Evolutionary conservation across 1,140 invertebrate genomes (phyloP).

Genomic region (Zaprionus tsacasi): DNA sequence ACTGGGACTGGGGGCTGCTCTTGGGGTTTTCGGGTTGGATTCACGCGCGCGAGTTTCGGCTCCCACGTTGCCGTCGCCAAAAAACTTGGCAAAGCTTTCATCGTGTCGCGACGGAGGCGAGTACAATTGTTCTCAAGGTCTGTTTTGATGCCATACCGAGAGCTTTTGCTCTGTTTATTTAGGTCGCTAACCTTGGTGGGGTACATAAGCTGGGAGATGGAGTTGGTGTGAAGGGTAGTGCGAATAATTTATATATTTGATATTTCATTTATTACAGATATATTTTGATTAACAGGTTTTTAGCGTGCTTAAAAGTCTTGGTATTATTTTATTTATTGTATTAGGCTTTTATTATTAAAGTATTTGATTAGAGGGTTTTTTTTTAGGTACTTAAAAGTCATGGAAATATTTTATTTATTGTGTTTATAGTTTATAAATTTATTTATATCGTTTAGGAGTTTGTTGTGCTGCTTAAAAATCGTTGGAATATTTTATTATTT

Average conservation of each 20-base stretch:
- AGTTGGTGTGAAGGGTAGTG: neutral
- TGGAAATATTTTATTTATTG: too few relatives aligned
- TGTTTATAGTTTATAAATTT: too few relatives aligned
- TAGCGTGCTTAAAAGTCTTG: too few relatives aligned
- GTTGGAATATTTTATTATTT: too few relatives aligned
- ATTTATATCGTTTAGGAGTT: too few relatives aligned
- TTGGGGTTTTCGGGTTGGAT: neutral
- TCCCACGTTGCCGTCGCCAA: neutral
- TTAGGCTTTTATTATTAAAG: too few relatives aligned
- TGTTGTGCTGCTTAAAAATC: too few relatives aligned
- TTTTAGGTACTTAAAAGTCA: too few relatives aligned
- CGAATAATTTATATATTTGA: neutral
- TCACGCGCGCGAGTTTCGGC: neutral
- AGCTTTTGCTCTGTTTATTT: conserved; percentile 43
- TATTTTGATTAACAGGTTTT: neutral
- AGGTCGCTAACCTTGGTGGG: neutral
- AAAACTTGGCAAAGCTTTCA: conserved; percentile 59
- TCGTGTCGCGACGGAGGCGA: neutral
- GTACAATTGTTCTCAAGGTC: conserved; percentile 55
- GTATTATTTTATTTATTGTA: too few relatives aligned
- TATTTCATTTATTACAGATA: neutral
- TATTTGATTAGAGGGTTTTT: too few relatives aligned
- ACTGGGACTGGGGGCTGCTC: neutral
- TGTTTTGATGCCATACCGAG: conserved; percentile 51
- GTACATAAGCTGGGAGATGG: neutral